Evolutionary conservation across 1,140 invertebrate species (phyloP), one percentile per base, ranked within the genome.

Genomic region (Leucophenga varia): DNA sequence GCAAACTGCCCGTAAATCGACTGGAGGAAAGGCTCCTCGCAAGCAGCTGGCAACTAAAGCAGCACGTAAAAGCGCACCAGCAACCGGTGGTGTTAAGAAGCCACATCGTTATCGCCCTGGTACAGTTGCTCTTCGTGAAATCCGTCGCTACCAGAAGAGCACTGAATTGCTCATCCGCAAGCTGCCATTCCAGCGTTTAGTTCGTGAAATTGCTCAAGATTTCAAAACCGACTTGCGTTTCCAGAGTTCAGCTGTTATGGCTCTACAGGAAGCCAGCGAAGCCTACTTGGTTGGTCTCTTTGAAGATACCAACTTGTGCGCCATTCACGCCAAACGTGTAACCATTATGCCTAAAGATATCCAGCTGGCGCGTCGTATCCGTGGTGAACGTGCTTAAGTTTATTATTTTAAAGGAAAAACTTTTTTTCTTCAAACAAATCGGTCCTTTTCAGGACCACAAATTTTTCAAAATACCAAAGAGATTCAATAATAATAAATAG

Each of bases 321-420:
- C 91, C 52, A 95, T 95, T 75, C 92, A 95, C 71, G 92, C 92
- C 53, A 95, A 94, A 77, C 85, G 92, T 68, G 92, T 96, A 31
- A 95, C 93, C 54, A 95, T 96, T 71, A 95, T 95, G 92, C 92
- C 93, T 43, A 95, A 95, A 79, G 93, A 95, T 72, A 96, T 97
- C 65, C 93, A 96, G 75, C 78, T 93, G 54, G 91, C 90, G 36
- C 82, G 90, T 75, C 86, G 91, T 80, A 90, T 91, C 73, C 85
- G 88, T 67, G 88, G 89, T 32, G 89, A 91, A 78, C 82, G 89
- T 63, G 48, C 42, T 28, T 50, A 50, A 36, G 21, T 34, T 51
- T 95, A 92, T 91, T n/a, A n/a, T n/a, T n/a, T n/a, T n/a, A n/a
- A n/a, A n/a, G n/a, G n/a, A n/a, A n/a, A n/a, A n/a, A n/a, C n/a